A percentile compares a stretch with the other conserved stretches of the same genome.
Evolutionary conservation across 2,113 vertebrate genomes (phyloP).

Genomic region (Phaethon lepturus): DNA sequence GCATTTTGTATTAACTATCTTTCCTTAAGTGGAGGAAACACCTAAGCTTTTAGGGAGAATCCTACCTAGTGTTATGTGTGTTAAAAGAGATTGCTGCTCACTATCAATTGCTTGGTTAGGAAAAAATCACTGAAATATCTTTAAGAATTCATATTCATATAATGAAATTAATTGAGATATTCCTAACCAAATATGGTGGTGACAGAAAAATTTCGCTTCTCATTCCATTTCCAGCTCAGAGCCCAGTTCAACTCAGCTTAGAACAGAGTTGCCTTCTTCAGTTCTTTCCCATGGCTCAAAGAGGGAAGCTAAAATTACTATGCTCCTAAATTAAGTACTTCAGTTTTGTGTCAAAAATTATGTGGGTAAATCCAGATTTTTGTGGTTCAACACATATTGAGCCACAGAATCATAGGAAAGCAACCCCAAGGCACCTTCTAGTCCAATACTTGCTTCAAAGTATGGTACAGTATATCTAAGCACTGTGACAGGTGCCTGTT

Average conservation of each 20-base stretch:
- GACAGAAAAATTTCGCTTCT: background rate
- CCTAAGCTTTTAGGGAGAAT: background rate
- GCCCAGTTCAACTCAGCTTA: background rate
- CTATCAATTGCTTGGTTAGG: background rate
- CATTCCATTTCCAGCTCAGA: background rate
- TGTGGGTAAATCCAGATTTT: background rate
- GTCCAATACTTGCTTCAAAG: background rate
- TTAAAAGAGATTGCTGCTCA: background rate
- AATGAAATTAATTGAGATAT: background rate
- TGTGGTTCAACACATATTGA: background rate
- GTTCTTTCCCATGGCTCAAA: background rate
- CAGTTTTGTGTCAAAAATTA: background rate
- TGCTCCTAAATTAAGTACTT: background rate
- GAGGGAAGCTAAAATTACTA: background rate
- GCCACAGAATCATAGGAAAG: background rate
- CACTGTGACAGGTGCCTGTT: background rate
- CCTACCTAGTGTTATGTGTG: background rate
- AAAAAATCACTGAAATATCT: background rate
- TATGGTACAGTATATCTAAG: background rate
- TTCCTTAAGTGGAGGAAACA: background rate
- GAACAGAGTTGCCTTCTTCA: background rate
- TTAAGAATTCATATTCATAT: background rate
- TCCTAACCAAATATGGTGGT: background rate
- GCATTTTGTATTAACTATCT: background rate
- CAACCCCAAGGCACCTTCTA: background rate